A percentile compares a stretch with the other conserved stretches of the same genome.
Conservation (phyloP, 1,140 invertebrate genomes). For the Drosophila lacertosa region DNA sequence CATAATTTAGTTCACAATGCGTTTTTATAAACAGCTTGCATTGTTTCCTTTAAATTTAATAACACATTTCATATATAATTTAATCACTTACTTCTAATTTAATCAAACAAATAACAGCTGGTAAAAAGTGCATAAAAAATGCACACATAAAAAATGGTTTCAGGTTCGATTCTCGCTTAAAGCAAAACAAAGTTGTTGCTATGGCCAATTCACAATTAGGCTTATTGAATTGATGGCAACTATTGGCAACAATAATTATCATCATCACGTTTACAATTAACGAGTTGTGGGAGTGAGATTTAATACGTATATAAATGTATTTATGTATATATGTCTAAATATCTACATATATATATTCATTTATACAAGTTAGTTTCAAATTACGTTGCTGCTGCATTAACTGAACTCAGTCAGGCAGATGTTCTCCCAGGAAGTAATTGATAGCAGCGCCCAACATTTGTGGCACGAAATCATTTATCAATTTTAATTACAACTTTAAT, state of each 20-base stretch:
- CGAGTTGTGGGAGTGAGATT: not conserved
- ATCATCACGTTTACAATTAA: conserved; percentile 27
- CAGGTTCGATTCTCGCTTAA: not conserved
- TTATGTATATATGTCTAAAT: not conserved
- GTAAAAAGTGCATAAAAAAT: not conserved
- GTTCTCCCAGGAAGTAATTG: conserved; percentile 47
- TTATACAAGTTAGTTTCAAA: too few species aligned
- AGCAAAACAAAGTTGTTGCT: conserved; percentile 23
- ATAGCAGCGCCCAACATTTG: conserved; percentile 34
- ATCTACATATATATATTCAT: too few species aligned
- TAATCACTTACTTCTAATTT: not conserved
- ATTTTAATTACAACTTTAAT: conserved; percentile 48
- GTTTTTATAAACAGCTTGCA: too few species aligned
- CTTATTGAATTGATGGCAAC: conserved; percentile 17
- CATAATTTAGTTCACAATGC: too few species aligned
- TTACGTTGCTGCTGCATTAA: conserved; percentile 7
- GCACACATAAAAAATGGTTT: not conserved
- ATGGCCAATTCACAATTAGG: conserved; percentile 2
- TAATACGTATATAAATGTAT: not conserved
- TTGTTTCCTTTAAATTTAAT: too few species aligned
- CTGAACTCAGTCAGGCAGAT: conserved; percentile 6
- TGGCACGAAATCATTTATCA: conserved; percentile 51
- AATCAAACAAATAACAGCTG: conserved; percentile 15
- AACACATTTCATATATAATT: not conserved
- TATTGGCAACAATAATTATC: conserved; percentile 18